phyloP scores from a whole-genome alignment of 1,140 invertebrate genomes.

The Lerema accius region DNA sequence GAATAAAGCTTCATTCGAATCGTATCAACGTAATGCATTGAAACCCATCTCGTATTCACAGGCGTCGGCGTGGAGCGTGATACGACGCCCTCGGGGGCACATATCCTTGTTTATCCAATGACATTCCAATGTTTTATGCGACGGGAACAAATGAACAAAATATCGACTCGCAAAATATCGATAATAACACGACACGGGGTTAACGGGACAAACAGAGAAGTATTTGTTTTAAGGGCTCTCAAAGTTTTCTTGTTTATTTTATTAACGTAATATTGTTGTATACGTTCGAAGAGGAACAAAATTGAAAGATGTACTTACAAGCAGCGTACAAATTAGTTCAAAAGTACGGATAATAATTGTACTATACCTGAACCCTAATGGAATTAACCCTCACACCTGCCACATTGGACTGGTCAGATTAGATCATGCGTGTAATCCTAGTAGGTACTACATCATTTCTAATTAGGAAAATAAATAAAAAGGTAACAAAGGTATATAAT shows the following conservation, averaged over 20 bases:
- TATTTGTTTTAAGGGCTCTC: neutral
- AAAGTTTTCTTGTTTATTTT: slow-evolving; percentile 1
- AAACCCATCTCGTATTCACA: slow-evolving; percentile 12
- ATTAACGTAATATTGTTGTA: no score
- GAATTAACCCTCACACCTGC: no score
- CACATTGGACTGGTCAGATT: no score
- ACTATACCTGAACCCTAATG: no score
- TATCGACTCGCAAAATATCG: neutral
- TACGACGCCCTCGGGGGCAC: neutral
- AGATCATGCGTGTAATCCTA: no score
- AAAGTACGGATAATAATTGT: no score
- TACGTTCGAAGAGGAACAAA: no score
- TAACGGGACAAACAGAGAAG: neutral
- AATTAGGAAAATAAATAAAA: no score
- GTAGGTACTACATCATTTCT: no score
- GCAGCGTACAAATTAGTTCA: no score
- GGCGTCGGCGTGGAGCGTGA: neutral
- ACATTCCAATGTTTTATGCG: slow-evolving; percentile 20
- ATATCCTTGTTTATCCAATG: slow-evolving; percentile 31
- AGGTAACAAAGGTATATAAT: no score
- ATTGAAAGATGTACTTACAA: no score
- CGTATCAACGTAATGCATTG: slow-evolving; percentile 11
- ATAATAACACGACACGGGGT: neutral
- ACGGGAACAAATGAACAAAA: slow-evolving; percentile 12
- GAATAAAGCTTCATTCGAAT: slow-evolving; percentile 5